These are phyloP conservation scores for Drosophila trichaetosa DNA, from an alignment of 2,888 invertebrate species.

Conservation along the genomic window DNA sequence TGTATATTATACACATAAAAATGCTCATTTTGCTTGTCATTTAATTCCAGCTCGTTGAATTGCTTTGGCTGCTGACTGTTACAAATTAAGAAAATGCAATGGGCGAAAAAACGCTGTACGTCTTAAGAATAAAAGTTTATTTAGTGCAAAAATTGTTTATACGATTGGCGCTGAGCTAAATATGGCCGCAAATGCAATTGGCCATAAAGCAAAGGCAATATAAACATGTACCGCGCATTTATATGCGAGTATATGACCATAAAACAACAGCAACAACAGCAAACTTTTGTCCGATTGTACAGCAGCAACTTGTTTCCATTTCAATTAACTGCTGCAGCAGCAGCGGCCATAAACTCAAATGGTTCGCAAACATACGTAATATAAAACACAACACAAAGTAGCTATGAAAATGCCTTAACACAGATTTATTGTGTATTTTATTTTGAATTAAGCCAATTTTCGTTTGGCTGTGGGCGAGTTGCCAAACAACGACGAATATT, in stretches of 20 bases:
- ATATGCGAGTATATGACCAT: slow-evolving; percentile 10
- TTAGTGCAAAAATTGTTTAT: slow-evolving; percentile 27
- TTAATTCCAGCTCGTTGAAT: slow-evolving; percentile 29
- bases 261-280: slow-evolving; percentile 21
- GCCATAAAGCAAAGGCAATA: slow-evolving; percentile 41
- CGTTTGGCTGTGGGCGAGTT: slow-evolving; percentile 8
- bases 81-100: slow-evolving; percentile 11
- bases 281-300: slow-evolving; percentile 30
- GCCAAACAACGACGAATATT: slow-evolving; percentile 10
- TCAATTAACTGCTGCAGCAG: slow-evolving; percentile 58
- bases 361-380: slow-evolving; percentile 21
- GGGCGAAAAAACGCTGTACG: slow-evolving; percentile 19
- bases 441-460: slow-evolving; percentile 4
- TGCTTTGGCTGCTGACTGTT: slow-evolving; percentile 29
- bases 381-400: slow-evolving; percentile 23
- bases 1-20: not conserved
- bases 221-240: slow-evolving; percentile 31
- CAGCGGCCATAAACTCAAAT: slow-evolving; percentile 46
- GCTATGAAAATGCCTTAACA: slow-evolving; percentile 38
- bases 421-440: slow-evolving; percentile 37
- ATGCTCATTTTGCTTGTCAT: slow-evolving; percentile 12
- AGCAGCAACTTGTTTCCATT: slow-evolving; percentile 57
- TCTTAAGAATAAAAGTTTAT: slow-evolving; percentile 37
- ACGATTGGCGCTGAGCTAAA: slow-evolving; percentile 20
- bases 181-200: slow-evolving; percentile 34